phyloP scores from a whole-genome alignment of 2,888 invertebrate species.

The Scrobipalpa atriplicella region DNA sequence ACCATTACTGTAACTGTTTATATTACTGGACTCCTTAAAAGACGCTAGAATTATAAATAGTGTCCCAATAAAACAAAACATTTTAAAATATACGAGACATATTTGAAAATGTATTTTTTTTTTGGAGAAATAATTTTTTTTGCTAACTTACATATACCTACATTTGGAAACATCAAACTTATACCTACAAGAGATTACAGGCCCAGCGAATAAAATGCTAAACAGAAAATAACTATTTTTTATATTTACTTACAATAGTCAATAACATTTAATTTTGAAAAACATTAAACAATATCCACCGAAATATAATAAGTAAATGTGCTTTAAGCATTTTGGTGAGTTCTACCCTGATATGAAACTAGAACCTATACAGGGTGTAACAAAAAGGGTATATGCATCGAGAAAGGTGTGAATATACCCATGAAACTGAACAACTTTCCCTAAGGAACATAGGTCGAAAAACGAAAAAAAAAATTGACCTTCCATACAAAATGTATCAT shows the following conservation, averaged over 20 bases:
- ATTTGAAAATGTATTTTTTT: neutral
- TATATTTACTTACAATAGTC: conserved; percentile 14
- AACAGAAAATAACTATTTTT: neutral
- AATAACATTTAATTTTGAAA: neutral
- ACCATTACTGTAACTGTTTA: too few relatives aligned
- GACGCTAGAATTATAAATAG: too few relatives aligned
- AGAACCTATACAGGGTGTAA: too few relatives aligned
- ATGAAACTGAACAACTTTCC: neutral
- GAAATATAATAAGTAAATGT: too few relatives aligned
- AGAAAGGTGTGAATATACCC: too few relatives aligned
- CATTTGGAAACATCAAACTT: conserved; percentile 48
- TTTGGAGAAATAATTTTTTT: neutral
- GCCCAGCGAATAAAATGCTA: conserved; percentile 5
- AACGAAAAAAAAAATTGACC: neutral
- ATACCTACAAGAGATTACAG: conserved; percentile 35
- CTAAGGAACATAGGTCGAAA: neutral
- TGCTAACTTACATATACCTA: conserved; percentile 15
- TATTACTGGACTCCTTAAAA: too few relatives aligned
- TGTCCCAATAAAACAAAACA: too few relatives aligned
- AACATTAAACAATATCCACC: too few relatives aligned
- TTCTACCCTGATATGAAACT: too few relatives aligned
- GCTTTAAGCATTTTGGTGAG: too few relatives aligned
- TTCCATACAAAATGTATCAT: neutral
- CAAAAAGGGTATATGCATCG: neutral
- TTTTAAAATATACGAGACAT: too few relatives aligned